Conservation (phyloP, 2,113 vertebrate genomes). For the Glaucomys volans region DNA sequence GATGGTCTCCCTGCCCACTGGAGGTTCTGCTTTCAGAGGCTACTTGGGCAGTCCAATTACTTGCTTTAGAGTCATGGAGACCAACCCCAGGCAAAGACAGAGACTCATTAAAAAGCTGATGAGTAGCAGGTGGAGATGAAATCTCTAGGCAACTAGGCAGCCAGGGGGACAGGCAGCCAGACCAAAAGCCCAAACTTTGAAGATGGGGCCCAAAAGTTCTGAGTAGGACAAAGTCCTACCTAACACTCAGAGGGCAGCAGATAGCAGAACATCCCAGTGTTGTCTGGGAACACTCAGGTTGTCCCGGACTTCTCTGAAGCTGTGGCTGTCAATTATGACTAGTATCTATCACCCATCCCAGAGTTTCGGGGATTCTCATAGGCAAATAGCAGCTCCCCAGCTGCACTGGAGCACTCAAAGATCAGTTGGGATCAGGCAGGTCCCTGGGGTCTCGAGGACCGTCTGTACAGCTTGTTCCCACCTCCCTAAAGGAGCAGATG, state of each 20-base stretch:
- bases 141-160: background rate
- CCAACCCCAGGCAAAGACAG: background rate
- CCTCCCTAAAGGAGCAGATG: conserved; percentile 28
- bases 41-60: background rate
- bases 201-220: background rate
- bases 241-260: background rate
- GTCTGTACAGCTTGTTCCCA: conserved; percentile 13
- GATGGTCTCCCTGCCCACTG: background rate
- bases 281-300: background rate
- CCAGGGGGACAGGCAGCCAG: background rate
- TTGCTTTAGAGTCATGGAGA: background rate
- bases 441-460: conserved; percentile 40
- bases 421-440: conserved; percentile 59
- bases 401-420: conserved; percentile 51
- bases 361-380: background rate
- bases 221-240: background rate
- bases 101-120: background rate
- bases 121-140: background rate
- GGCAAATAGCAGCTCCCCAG: background rate
- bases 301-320: background rate
- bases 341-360: background rate
- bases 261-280: background rate
- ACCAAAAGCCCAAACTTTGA: background rate
- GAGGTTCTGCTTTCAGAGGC: background rate
- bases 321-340: background rate